These are phyloP conservation scores for Promerops cafer DNA, from an alignment of 2,113 vertebrate genomes.

Conservation along the genomic window DNA sequence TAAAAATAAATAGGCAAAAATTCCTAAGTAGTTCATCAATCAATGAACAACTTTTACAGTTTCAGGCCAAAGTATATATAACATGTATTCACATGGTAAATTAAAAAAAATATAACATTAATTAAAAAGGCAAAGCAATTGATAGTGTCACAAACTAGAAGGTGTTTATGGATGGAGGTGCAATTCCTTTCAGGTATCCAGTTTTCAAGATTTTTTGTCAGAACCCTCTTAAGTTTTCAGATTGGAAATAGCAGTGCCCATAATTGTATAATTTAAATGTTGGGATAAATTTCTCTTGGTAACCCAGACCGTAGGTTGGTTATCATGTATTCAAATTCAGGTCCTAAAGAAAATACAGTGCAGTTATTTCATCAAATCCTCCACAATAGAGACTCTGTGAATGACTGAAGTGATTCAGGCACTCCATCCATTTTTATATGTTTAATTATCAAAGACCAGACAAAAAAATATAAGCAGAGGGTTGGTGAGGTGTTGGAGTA, in stretches of 20 bases:
- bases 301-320: neutral
- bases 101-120: neutral
- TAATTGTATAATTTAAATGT: neutral
- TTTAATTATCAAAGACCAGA: neutral
- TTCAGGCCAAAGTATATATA: neutral
- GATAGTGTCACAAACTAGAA: neutral
- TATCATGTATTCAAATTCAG: neutral
- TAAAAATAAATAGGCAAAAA: neutral
- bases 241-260: neutral
- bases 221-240: neutral
- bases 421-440: neutral
- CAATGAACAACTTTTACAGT: accelerated
- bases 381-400: neutral
- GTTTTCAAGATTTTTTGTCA: neutral
- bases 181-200: neutral
- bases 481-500: neutral
- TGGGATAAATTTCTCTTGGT: neutral
- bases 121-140: neutral
- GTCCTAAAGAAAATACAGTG: neutral
- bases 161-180: neutral
- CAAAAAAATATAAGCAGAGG: neutral
- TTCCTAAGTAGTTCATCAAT: neutral
- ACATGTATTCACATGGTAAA: neutral
- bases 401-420: accelerated
- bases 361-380: neutral